Conservation (phyloP, 2,797 vertebrate species). For the Catamblyrhynchus diadema region DNA sequence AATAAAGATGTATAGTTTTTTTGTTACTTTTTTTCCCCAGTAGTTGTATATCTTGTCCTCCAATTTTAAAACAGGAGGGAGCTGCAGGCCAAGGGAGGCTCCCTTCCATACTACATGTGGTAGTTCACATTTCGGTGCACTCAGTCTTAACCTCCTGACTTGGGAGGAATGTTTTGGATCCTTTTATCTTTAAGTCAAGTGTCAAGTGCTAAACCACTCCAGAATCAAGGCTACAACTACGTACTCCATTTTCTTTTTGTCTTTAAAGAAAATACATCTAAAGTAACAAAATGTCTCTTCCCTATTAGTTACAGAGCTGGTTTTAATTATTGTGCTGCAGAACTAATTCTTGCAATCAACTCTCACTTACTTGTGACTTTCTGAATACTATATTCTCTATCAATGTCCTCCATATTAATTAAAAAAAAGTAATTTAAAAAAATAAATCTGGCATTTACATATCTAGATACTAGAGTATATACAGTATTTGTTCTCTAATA, state of each 20-base stretch:
- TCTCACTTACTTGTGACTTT: neutral
- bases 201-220: neutral
- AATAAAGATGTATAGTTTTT: neutral
- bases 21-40: neutral
- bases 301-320: neutral
- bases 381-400: neutral
- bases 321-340: neutral
- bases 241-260: neutral
- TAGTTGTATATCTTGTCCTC: neutral
- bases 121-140: neutral
- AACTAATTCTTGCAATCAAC: neutral
- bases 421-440: neutral
- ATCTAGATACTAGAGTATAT: neutral
- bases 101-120: neutral
- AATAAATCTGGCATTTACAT: neutral
- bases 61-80: neutral
- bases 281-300: neutral
- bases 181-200: neutral
- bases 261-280: neutral
- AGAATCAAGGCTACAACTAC: neutral
- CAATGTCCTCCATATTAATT: neutral
- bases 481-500: neutral
- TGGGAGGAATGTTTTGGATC: neutral
- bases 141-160: neutral
- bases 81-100: accelerated